A percentile compares a stretch with the other conserved stretches of the same genome.
Conservation (phyloP, 2,888 invertebrate genomes). For the Brenthis hecate region DNA sequence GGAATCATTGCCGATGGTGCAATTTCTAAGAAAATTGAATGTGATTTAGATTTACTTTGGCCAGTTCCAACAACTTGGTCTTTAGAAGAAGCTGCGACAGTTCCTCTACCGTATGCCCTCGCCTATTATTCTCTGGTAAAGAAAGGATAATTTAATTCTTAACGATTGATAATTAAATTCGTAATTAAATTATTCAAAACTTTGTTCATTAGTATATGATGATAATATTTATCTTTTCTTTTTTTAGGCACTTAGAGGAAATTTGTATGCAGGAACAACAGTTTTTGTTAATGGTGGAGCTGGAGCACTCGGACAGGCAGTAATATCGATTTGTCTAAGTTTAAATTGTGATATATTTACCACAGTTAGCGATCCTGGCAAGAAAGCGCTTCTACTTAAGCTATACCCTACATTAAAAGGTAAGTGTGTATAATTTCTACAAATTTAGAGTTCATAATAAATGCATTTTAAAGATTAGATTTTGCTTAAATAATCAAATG, state of each 20-base stretch:
- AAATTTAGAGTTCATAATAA: no score
- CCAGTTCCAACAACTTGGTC: slow-evolving; percentile 3
- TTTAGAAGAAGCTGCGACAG: slow-evolving; percentile 11
- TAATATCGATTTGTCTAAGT: slow-evolving; percentile 8
- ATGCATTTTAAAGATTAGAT: no score
- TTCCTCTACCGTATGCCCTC: background rate
- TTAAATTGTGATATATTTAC: slow-evolving; percentile 2
- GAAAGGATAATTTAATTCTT: background rate
- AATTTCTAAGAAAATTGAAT: background rate
- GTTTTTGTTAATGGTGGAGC: slow-evolving; percentile 3
- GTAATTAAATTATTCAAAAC: no score
- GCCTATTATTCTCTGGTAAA: slow-evolving; percentile 17
- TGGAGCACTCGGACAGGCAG: slow-evolving; percentile 9
- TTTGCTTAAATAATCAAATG: no score
- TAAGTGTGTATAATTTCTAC: background rate
- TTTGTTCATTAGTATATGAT: no score
- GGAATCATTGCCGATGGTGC: slow-evolving; percentile 1
- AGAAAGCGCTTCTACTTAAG: background rate
- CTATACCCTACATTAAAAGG: background rate
- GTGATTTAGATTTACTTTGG: slow-evolving; percentile 3
- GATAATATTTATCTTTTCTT: background rate
- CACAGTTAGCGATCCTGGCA: background rate
- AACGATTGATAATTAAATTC: no score
- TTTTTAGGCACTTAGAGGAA: background rate
- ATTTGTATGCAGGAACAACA: background rate